These are phyloP conservation scores for Azemiops feae DNA, from an alignment of 2,113 vertebrate species.

Conservation along the genomic window DNA sequence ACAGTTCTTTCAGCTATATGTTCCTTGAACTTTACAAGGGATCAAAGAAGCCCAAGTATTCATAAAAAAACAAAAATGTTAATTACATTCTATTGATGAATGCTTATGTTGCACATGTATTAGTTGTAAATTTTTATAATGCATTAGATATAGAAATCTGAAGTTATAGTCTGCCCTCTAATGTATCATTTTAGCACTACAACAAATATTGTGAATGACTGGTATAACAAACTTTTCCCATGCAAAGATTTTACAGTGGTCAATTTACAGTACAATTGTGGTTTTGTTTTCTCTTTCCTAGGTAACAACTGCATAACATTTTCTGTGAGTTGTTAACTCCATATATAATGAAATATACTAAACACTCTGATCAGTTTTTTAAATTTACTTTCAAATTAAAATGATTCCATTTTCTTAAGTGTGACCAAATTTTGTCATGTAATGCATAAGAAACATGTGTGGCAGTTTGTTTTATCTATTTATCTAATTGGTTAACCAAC, in stretches of 20 bases:
- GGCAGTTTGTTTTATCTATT: not conserved
- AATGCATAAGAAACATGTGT: not conserved
- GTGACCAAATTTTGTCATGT: not conserved
- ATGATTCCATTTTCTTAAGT: not conserved
- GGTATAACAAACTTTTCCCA: not conserved
- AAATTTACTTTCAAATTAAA: not conserved
- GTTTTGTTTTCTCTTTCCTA: not conserved
- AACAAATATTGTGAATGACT: not conserved
- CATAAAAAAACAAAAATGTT: not conserved
- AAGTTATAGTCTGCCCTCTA: conserved; percentile 60
- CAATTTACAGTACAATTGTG: not conserved
- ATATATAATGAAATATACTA: not conserved
- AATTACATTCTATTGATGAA: not conserved
- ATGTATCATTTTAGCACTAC: conserved; percentile 32
- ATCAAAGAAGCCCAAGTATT: not conserved
- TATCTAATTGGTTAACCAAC: not conserved
- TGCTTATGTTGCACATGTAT: not conserved
- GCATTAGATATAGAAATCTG: not conserved
- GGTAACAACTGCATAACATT: not conserved
- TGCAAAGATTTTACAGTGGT: not conserved
- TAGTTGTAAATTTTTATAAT: not conserved
- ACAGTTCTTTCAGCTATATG: not conserved
- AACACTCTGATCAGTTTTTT: not conserved
- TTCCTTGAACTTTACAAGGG: not conserved
- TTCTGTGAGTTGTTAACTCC: not conserved